Conservation (phyloP, 2,797 vertebrate species). For the Sebastes hubbsi region DNA sequence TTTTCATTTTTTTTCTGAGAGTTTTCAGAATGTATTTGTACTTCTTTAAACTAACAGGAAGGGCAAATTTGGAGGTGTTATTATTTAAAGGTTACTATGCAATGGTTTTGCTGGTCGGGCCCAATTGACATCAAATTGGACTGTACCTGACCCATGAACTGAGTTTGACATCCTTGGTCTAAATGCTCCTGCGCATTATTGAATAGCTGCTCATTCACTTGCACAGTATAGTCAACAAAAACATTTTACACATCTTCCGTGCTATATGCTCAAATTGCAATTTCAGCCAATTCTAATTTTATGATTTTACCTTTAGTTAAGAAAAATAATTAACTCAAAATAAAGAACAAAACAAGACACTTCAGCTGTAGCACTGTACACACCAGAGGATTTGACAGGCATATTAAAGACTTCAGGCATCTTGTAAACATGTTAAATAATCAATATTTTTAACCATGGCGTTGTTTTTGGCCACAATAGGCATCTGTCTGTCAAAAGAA, state of each 20-base stretch:
- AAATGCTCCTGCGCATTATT: background rate
- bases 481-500: background rate
- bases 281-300: background rate
- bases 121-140: no score
- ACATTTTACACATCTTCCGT: background rate
- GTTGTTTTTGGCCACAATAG: background rate
- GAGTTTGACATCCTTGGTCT: no score
- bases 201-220: background rate
- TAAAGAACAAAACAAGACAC: background rate
- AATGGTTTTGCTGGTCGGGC: no score
- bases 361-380: background rate
- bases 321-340: background rate
- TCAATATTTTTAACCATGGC: no score
- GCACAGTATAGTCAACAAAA: background rate
- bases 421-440: background rate
- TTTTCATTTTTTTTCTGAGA: no score
- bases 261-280: background rate
- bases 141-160: no score
- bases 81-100: no score
- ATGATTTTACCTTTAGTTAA: background rate
- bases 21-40: no score
- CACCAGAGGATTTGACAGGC: background rate
- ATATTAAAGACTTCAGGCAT: background rate
- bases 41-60: accelerated
- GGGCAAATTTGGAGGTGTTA: no score